Percentiles rank a stretch among this genome's conserved stretches.
phyloP scores from a whole-genome alignment of 2,888 invertebrate genomes.

The Nebria brevicollis region DNA sequence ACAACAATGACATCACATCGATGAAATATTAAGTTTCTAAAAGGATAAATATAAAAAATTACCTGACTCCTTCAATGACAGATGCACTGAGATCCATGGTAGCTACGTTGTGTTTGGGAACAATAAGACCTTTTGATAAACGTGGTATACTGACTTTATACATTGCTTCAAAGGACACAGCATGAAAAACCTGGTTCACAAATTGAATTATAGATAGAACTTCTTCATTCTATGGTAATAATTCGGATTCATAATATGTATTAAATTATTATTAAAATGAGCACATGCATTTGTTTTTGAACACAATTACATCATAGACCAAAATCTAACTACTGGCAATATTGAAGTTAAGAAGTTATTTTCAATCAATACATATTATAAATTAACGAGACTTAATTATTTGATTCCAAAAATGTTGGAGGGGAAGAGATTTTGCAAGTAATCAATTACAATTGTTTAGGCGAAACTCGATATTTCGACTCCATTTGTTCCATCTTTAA shows the following conservation, averaged over 20 bases:
- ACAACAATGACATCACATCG: too few relatives aligned
- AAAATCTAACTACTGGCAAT: neutral
- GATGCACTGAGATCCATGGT: slow-evolving; percentile 89
- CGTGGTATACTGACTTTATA: slow-evolving; percentile 82
- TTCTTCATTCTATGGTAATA: slow-evolving; percentile 1
- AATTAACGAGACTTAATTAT: too few relatives aligned
- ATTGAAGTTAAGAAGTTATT: neutral
- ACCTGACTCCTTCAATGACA: slow-evolving; percentile 95
- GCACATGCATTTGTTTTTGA: neutral
- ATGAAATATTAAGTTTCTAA: neutral
- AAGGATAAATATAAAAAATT: slow-evolving; percentile 37
- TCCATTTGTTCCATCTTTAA: too few relatives aligned
- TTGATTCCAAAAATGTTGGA: too few relatives aligned
- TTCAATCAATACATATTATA: too few relatives aligned
- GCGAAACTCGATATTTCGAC: too few relatives aligned
- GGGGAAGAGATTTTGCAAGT: too few relatives aligned
- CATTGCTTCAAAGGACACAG: slow-evolving; percentile 91
- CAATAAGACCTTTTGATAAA: slow-evolving; percentile 78
- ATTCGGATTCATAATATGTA: neutral
- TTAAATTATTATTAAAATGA: neutral
- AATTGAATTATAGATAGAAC: slow-evolving; percentile 1
- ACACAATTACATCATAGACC: slow-evolving; percentile 20
- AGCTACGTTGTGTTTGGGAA: slow-evolving; percentile 91
- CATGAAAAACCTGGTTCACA: slow-evolving; percentile 80
- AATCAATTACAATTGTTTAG: too few relatives aligned